Conservation (phyloP, 2,113 vertebrate genomes). For the Jacana jacana region DNA sequence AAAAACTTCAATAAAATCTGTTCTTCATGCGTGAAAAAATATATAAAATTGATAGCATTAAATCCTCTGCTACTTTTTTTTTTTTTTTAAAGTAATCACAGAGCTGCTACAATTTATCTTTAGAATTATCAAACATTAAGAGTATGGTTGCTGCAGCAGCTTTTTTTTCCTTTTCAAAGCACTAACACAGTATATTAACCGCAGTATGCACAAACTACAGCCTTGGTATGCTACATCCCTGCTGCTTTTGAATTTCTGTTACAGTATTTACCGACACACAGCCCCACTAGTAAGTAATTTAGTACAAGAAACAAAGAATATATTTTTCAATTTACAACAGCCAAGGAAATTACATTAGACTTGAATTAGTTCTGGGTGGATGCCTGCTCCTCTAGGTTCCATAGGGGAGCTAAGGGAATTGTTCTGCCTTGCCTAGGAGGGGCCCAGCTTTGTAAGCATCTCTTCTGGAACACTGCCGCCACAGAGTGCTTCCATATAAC, state of each 20-base stretch:
- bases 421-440: not conserved
- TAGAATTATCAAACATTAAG: not conserved
- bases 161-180: not conserved
- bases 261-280: not conserved
- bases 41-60: not conserved
- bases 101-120: not conserved
- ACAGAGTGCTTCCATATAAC: too few relatives aligned
- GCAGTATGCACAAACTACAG: not conserved
- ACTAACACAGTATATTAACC: accelerated
- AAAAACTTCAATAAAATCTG: not conserved
- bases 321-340: not conserved
- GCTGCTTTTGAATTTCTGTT: not conserved
- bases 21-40: not conserved
- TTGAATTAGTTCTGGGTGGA: not conserved
- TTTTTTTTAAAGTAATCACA: not conserved
- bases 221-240: not conserved
- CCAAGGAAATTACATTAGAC: not conserved
- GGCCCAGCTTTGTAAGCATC: too few relatives aligned
- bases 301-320: not conserved
- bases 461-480: accelerated
- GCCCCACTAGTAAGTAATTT: not conserved
- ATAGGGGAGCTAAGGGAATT: not conserved
- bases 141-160: not conserved
- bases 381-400: not conserved
- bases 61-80: not conserved